phyloP scores from a whole-genome alignment of 2,797 vertebrate species.

The Myotis daubentonii region DNA sequence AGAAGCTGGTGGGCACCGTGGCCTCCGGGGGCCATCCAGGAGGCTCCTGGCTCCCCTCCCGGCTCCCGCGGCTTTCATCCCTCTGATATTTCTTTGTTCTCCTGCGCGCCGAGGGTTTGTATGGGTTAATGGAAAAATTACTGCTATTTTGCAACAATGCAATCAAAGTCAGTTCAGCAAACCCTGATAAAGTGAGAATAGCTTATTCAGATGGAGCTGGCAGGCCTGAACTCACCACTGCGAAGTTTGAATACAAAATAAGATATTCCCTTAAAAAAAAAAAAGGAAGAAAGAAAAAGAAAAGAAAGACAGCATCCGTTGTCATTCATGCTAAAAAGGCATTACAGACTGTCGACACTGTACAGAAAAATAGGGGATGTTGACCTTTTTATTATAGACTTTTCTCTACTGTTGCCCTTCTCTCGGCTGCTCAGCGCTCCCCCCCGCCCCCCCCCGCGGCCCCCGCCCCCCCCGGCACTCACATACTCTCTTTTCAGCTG shows the following conservation, averaged over 20 bases:
- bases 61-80: conserved; percentile 74
- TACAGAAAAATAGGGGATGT: conserved; percentile 92
- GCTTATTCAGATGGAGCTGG: conserved; percentile 91
- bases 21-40: conserved; percentile 55
- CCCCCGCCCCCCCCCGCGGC: neutral
- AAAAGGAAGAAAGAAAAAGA: conserved; percentile 60
- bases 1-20: neutral
- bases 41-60: conserved; percentile 66
- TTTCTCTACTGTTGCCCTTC: conserved; percentile 86
- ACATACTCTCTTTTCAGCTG: conserved; percentile 87
- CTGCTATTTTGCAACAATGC: conserved; percentile 88
- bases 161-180: conserved; percentile 91
- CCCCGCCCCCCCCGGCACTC: conserved; percentile 61
- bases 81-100: conserved; percentile 83
- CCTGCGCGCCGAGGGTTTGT: conserved; percentile 77
- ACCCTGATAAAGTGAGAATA: conserved; percentile 91
- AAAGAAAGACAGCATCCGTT: conserved; percentile 86
- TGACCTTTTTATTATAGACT: conserved; percentile 96
- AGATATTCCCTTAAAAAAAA: conserved; percentile 86
- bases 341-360: conserved; percentile 91
- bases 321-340: conserved; percentile 94
- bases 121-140: conserved; percentile 86
- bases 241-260: conserved; percentile 94
- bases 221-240: conserved; percentile 86
- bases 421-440: conserved; percentile 87